Base-by-base conservation (phyloP, 2,797 vertebrate species). In the Coendou prehensilis region DNA sequence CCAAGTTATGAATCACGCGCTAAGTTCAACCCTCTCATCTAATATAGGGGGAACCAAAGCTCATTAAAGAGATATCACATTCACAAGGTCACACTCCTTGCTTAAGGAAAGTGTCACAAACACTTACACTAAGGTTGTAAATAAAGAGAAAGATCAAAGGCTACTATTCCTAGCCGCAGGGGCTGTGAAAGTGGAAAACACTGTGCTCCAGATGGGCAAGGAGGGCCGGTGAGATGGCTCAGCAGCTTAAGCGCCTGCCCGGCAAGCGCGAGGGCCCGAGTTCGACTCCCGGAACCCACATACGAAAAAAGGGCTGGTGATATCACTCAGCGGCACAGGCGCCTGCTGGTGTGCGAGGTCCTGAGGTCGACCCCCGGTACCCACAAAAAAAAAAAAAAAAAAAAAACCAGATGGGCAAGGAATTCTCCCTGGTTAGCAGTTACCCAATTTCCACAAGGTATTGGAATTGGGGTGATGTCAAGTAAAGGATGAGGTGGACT, bases 81-180 rank as follows among this genome's bases (percentile, higher is more conserved):
- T 52, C 15, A 71, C 41, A 78, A 88, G 41, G 54, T 61, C 30
- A 67, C 30, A 95, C 23, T 92, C 30, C 57, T 86, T 78, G 54
- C 37, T 61, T 28, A 64, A 1, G 4, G 7, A 28, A 15, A 5
- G 47, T 28, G 15, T 14, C 54, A 15, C 15, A 91, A 87, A 89
- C 22, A 73, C 69, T 76, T 92, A 57, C 33, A 63, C 33, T 92
- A 84, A 87, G 15, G 9, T 83, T 3, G 26, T 52, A 83, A 81
- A 82, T 28, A 89, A 87, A 50, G 63, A 92, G 56, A 47, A 73
- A 94, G 28, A 13, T 81, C 80, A 69, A 87, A 89, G 28, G 7
- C 54, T 89, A 75, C 23, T 91, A 33, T 84, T 93, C 50, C 9
- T 83, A 64, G 22, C 5, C 30, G 5, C 59, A 59, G 63, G 33